phyloP scores from a whole-genome alignment of 2,113 vertebrate genomes.

The Brachypteracias leptosomus region DNA sequence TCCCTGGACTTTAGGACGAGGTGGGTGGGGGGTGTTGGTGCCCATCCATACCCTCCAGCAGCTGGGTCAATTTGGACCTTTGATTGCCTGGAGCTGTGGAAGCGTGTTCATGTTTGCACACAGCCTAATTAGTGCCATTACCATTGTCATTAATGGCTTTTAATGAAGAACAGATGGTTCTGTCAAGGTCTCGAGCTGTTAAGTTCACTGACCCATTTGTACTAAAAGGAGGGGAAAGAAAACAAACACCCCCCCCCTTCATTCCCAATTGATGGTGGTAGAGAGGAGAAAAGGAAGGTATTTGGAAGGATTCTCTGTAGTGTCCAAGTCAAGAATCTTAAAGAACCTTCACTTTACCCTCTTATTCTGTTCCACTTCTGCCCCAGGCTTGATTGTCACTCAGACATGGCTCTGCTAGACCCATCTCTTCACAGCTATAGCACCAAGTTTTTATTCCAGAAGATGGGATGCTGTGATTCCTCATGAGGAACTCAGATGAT shows the following conservation, averaged over 20 bases:
- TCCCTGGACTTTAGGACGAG: background rate
- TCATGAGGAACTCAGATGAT: background rate
- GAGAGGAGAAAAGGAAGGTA: background rate
- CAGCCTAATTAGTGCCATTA: slow-evolving; percentile 66
- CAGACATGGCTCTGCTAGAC: background rate
- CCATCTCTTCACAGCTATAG: background rate
- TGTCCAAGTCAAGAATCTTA: background rate
- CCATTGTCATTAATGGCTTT: slow-evolving; percentile 54
- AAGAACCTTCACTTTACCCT: background rate
- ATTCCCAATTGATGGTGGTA: background rate
- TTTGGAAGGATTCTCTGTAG: background rate
- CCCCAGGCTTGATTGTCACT: background rate
- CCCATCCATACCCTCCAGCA: background rate
- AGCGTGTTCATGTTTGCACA: slow-evolving; percentile 44
- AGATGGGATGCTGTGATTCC: background rate
- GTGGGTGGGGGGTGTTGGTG: background rate
- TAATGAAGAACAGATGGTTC: slow-evolving; percentile 67
- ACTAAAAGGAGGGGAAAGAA: background rate
- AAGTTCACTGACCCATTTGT: slow-evolving; percentile 58
- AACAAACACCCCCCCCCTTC: background rate
- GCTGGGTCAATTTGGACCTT: slow-evolving; percentile 41
- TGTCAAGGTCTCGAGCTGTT: slow-evolving; percentile 31
- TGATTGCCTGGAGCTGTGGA: slow-evolving; percentile 45
- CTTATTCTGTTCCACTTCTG: background rate
- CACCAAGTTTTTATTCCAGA: background rate